Evolutionary conservation across 1,140 invertebrate species (phyloP).

Genomic region (Drosophila seguyi): DNA sequence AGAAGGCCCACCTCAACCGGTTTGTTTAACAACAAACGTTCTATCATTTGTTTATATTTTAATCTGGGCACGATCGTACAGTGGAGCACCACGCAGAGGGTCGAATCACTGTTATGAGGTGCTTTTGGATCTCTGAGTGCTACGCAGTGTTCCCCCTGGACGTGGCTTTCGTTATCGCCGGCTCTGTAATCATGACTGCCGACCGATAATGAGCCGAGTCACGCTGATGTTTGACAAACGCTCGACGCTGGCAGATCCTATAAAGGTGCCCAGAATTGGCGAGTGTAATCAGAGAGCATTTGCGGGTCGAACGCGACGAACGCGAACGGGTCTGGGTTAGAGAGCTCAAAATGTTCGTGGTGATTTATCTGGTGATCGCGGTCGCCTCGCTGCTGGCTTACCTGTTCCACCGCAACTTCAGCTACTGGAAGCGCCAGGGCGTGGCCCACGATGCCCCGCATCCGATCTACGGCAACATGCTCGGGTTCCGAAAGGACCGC

Average conservation of each 20-base stretch:
- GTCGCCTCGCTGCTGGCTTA: conserved; percentile 47
- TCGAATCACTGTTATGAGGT: background rate
- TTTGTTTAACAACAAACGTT: conserved; percentile 37
- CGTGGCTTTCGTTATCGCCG: conserved; percentile 10
- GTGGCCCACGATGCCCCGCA: conserved; percentile 83
- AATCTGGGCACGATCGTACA: background rate
- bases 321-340: background rate
- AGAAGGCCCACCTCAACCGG: background rate
- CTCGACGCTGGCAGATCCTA: background rate
- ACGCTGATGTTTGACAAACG: conserved; percentile 19
- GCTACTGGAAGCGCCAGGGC: conserved; percentile 84
- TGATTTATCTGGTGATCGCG: conserved; percentile 53
- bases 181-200: conserved; percentile 17
- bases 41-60: conserved; percentile 29
- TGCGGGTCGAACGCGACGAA: background rate
- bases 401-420: conserved; percentile 53
- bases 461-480: conserved; percentile 79
- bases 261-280: conserved; percentile 1
- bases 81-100: background rate
- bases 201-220: background rate
- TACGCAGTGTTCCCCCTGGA: background rate
- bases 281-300: conserved; percentile 1
- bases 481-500: conserved; percentile 53
- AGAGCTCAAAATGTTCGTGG: conserved; percentile 42
- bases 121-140: background rate